These are phyloP conservation scores for Euzophera pinguis DNA, from an alignment of 2,888 invertebrate species.

Conservation along the genomic window DNA sequence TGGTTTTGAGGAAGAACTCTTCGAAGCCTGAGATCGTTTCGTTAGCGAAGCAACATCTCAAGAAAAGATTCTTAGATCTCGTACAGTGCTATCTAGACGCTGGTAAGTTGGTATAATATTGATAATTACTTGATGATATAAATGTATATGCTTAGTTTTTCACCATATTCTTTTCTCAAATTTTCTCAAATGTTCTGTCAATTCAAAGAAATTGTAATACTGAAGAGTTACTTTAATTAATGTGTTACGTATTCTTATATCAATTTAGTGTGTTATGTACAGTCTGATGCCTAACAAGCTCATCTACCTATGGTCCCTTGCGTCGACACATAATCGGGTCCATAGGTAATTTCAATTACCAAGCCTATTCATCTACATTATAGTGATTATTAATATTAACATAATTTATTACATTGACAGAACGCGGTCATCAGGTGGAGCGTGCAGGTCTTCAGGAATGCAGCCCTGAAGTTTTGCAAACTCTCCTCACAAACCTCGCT, in stretches of 20 bases:
- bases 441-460: slow-evolving; percentile 94
- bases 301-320: no score
- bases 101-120: slow-evolving; percentile 63
- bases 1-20: slow-evolving; percentile 90
- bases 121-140: not conserved
- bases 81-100: slow-evolving; percentile 92
- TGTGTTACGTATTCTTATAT: no score
- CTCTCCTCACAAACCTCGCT: slow-evolving; percentile 83
- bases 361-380: no score
- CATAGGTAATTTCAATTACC: no score
- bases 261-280: no score
- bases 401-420: slow-evolving; percentile 46
- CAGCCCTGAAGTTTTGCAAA: slow-evolving; percentile 92
- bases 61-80: slow-evolving; percentile 90
- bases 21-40: slow-evolving; percentile 86
- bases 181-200: no score
- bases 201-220: no score
- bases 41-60: slow-evolving; percentile 88
- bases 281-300: no score
- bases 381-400: slow-evolving; percentile 7
- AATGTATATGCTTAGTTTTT: no score
- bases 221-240: no score
- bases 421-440: slow-evolving; percentile 83
- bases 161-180: no score
- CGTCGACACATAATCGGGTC: no score